A percentile compares a stretch with the other conserved stretches of the same genome.
phyloP scores from a whole-genome alignment of 2,888 invertebrate genomes.

The Pyrrhosoma nymphula region DNA sequence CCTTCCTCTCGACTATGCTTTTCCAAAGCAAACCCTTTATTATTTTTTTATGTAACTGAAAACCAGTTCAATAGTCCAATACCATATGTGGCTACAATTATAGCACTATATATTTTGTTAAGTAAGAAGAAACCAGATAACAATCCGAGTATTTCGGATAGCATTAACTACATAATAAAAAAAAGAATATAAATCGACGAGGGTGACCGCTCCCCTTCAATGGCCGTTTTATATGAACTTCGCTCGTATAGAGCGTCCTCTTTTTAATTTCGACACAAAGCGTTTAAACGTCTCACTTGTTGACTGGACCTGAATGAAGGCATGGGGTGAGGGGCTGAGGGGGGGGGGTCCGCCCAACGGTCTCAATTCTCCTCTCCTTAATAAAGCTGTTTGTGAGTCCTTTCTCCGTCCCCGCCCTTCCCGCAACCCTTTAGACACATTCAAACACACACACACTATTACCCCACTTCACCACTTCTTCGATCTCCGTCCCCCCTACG shows the following conservation, averaged over 20 bases:
- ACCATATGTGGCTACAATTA: too few relatives aligned
- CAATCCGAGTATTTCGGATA: not conserved
- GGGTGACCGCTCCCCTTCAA: not conserved
- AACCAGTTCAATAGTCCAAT: too few relatives aligned
- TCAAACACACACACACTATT: not conserved
- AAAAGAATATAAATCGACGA: not conserved
- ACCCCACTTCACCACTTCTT: not conserved
- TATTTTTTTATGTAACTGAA: too few relatives aligned
- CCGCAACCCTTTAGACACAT: not conserved
- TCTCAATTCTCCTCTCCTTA: slow-evolving; percentile 15
- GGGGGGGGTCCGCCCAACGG: not conserved
- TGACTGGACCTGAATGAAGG: not conserved
- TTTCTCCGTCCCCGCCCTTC: not conserved
- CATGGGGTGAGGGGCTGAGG: too few relatives aligned
- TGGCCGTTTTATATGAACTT: not conserved
- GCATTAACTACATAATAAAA: not conserved
- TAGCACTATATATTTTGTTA: too few relatives aligned
- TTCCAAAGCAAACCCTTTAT: too few relatives aligned
- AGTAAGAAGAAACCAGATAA: too few relatives aligned
- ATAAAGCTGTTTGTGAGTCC: slow-evolving; percentile 8
- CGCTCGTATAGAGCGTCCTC: not conserved
- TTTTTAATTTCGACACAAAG: slow-evolving; percentile 26
- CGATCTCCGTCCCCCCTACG: not conserved
- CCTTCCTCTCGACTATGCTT: too few relatives aligned
- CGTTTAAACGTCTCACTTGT: slow-evolving; percentile 27